Evolutionary conservation across 1,140 invertebrate species (phyloP), one percentile per base, ranked within the genome.

Genomic region (Pachypsylla venusta): DNA sequence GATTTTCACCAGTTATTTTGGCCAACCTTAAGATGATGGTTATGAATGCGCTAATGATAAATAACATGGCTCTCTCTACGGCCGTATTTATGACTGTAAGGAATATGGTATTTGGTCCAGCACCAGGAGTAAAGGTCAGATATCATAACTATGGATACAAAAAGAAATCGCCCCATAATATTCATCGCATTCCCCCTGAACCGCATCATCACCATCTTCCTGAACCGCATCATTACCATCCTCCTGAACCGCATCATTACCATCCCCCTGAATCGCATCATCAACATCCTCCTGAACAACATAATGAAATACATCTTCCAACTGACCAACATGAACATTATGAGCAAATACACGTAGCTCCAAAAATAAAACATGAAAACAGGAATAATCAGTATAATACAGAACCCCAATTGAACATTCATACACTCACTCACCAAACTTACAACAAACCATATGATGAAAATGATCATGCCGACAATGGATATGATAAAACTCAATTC

Each of bases 61-160:
- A 68, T 60, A 64, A 64, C 53, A 64, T 66, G 64, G 67, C 66
- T n/a, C 54, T 68, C 35, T 60, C 56, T 14, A 60, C 63, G 2
- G 65, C 67, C 7, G 58, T 67, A 12, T 67, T 65, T 53, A 63
- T 67, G 59, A 64, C 62, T 24, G 19, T 68, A 19, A 61, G 65
- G 40, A 65, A 66, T 55, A 62, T 67, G 39, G 66, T 67, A 19
- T 68, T 68, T 57, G 67, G 67, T 1, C 67, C 65, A 0, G 60
- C 62, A 4, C 53, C 54, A 4, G 63, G 63, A 1, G 58, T 58
- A 3, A 54, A 59, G n/a, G 60, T 66, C 56, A 64, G 64, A 53
- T 68, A 68, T 61, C 19, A 60, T 48, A 68, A 67, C 42, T 64
- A 62, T 60, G 67, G 67, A 3, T 68, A 68, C 56, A 14, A 30